Percentiles rank a stretch among this genome's conserved stretches.
These are phyloP conservation scores for Thaleichthys pacificus DNA, from an alignment of 2,797 vertebrate genomes.

Conservation along the genomic window DNA sequence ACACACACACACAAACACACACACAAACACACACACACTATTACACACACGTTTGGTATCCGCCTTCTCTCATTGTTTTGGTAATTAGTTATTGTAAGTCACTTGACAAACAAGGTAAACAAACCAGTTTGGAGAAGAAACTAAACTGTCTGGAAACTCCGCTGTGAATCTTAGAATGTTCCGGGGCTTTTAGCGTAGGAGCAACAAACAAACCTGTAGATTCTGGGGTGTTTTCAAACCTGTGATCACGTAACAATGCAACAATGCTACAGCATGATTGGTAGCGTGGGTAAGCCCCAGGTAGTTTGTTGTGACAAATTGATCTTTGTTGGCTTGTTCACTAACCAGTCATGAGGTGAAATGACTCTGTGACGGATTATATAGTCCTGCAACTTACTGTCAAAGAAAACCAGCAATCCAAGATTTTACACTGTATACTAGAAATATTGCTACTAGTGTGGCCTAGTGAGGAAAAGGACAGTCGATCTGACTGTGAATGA, in stretches of 20 bases:
- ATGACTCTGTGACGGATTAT: too few relatives aligned
- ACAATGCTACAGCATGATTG: background rate
- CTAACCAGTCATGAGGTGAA: too few relatives aligned
- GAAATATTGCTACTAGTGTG: too few relatives aligned
- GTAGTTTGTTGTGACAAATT: too few relatives aligned
- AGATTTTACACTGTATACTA: too few relatives aligned
- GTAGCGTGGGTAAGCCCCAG: background rate
- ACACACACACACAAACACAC: background rate
- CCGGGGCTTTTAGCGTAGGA: background rate
- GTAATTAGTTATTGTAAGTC: conserved; percentile 32
- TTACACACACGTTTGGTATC: background rate
- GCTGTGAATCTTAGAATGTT: background rate
- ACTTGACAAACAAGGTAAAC: conserved; percentile 19
- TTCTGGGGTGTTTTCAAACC: background rate
- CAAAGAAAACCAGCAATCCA: too few relatives aligned
- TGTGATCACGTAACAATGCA: background rate
- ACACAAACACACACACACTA: background rate
- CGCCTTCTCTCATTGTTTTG: too few relatives aligned
- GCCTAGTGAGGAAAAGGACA: too few relatives aligned
- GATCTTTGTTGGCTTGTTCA: too few relatives aligned
- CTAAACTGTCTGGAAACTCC: conserved; percentile 44
- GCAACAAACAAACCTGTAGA: too few relatives aligned
- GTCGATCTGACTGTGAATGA: too few relatives aligned
- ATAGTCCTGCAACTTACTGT: too few relatives aligned
- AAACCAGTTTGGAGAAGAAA: conserved; percentile 26